Percentiles rank a stretch among this genome's conserved stretches.
Conservation (phyloP, 1,140 invertebrate species). For the Stegodyphus dumicola region DNA sequence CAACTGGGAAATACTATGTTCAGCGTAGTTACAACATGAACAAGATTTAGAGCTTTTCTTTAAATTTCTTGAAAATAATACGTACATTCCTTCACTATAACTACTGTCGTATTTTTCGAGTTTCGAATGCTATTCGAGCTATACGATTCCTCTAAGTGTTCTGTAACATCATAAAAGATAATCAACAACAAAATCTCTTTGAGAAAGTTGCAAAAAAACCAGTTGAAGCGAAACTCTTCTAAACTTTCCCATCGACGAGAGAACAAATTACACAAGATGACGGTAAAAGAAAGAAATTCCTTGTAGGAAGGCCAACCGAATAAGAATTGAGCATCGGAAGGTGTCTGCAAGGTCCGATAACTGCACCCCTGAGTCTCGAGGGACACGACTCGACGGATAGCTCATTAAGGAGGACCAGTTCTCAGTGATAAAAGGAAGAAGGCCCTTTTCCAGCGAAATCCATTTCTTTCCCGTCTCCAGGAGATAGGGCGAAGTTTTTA, state of each 20-base stretch:
- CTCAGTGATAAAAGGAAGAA: constrained; percentile 18
- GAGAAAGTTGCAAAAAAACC: background rate
- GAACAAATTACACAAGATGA: background rate
- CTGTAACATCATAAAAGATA: background rate
- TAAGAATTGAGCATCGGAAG: constrained; percentile 1
- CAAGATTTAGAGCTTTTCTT: too few relatives aligned
- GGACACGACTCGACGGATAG: background rate
- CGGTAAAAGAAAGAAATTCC: constrained; percentile 2
- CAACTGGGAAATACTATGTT: too few relatives aligned
- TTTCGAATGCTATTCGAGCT: background rate
- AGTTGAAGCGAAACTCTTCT: background rate
- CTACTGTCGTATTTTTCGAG: too few relatives aligned
- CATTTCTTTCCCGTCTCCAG: constrained; percentile 2
- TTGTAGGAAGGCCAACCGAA: background rate
- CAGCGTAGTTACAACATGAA: too few relatives aligned
- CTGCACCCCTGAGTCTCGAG: background rate
- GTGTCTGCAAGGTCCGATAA: constrained; percentile 9
- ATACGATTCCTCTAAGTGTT: background rate
- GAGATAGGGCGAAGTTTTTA: background rate
- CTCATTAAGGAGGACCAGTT: constrained; percentile 20
- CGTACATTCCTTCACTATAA: too few relatives aligned
- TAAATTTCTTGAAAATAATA: too few relatives aligned
- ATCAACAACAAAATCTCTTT: background rate
- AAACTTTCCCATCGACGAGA: background rate
- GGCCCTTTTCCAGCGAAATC: constrained; percentile 10